phyloP scores from a whole-genome alignment of 2,888 invertebrate species.

The Hypolimnas misippus region DNA sequence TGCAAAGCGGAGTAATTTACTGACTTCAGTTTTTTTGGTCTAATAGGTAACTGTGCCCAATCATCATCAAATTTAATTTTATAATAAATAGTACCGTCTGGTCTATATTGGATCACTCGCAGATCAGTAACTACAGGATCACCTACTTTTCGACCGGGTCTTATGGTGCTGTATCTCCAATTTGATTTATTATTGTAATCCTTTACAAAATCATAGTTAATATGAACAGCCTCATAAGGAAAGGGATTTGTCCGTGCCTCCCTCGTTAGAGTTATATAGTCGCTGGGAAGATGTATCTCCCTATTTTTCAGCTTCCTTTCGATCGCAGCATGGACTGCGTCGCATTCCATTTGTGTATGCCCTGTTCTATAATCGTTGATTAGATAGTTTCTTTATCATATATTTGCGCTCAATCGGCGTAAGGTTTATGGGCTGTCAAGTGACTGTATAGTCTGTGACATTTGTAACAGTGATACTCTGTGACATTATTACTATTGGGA shows the following conservation, averaged over 20 bases:
- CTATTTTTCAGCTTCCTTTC: slow-evolving; percentile 51
- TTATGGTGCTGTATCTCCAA: neutral
- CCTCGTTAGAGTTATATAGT: slow-evolving; percentile 46
- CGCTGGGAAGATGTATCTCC: slow-evolving; percentile 45
- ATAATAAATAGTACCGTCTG: neutral
- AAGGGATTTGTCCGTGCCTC: slow-evolving; percentile 41
- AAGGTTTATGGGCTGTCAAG: too few species aligned
- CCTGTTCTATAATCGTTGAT: too few species aligned
- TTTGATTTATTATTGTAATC: slow-evolving; percentile 16
- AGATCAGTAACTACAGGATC: neutral
- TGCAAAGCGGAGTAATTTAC: too few species aligned
- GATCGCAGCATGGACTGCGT: neutral
- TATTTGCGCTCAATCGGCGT: too few species aligned
- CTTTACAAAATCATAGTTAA: slow-evolving; percentile 44
- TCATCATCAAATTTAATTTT: neutral
- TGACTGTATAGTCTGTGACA: too few species aligned
- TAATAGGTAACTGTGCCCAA: too few species aligned
- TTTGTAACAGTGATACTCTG: too few species aligned
- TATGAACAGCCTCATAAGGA: slow-evolving; percentile 41
- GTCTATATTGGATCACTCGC: neutral
- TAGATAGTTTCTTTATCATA: too few species aligned
- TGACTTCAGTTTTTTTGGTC: too few species aligned
- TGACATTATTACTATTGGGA: too few species aligned
- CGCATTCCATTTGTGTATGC: neutral
- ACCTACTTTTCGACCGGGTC: neutral